Evolutionary conservation across 2,797 vertebrate species (phyloP), one percentile per base, ranked within the genome.

Genomic region (Pogonophryne albipinna): DNA sequence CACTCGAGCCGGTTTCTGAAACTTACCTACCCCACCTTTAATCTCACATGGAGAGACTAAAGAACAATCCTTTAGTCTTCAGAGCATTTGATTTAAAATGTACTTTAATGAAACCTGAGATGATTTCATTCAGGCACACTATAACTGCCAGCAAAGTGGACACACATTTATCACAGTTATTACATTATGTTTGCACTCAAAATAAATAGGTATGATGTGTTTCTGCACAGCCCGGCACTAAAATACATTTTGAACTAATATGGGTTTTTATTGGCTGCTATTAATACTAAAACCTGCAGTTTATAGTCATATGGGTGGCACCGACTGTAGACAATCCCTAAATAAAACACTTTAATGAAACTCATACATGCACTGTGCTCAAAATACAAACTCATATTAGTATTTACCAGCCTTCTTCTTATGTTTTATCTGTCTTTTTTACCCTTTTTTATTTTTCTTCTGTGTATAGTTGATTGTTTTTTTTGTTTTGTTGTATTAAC

Each of bases 101-200:
- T 31, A 19, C 38, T 64, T 17, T 34, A 63, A 45, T 45, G 38
- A 34, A 51, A 63, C 6, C 58, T 16, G 44, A 27, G 58, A 42
- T 45, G 34, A 45, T 58, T 74, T 19, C 56, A 52, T 20, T 38
- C 44, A 64, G 66, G 10, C 20, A 17, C 52, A 50, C 45, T 62
- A 31, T 56, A 62, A 34, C 41, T 41, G 42, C 51, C 65, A 63
- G 19, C 27, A 19, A 27, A 15, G 31, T 19, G 16, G n/a, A n/a
- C 27, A 61, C 10, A 61, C 13, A 67, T 55, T 1, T 17, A 61
- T 67, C 51, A 56, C 15, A 50, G 51, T 76, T 49, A 69, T 69
- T 20, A 20, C 6, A 31, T 13, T 62, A 70, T 45, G 14, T 67
- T 47, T 60, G 41, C 44, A 45, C 23, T 47, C 20, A 9, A 58